Evolutionary conservation across 2,888 invertebrate species (phyloP).

Genomic region (Limnephilus marmoratus): DNA sequence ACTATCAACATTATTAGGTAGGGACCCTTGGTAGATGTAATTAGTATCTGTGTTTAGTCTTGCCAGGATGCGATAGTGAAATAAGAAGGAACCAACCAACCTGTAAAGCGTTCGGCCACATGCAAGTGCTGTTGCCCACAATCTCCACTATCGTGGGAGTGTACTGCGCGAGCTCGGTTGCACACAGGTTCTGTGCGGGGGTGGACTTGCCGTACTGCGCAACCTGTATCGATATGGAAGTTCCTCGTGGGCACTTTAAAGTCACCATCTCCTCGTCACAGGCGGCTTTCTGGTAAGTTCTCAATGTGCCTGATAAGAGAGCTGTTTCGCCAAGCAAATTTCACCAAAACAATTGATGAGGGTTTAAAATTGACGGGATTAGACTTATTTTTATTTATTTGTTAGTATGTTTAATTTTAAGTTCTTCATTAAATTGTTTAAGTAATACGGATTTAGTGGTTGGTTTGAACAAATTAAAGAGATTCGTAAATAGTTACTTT

Average conservation of each 20-base stretch:
- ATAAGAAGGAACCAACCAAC: slow-evolving; percentile 74
- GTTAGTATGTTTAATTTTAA: neutral
- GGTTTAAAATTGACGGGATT: too few relatives aligned
- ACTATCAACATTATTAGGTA: too few relatives aligned
- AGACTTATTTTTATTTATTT: neutral
- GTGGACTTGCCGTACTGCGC: slow-evolving; percentile 91
- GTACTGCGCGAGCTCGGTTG: slow-evolving; percentile 75
- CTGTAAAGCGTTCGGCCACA: slow-evolving; percentile 88
- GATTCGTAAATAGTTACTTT: too few relatives aligned
- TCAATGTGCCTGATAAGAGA: slow-evolving; percentile 91
- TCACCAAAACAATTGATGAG: neutral
- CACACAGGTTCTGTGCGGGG: slow-evolving; percentile 74
- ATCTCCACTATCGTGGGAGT: slow-evolving; percentile 76
- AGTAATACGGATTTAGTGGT: neutral
- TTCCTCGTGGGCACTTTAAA: slow-evolving; percentile 92
- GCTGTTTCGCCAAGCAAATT: slow-evolving; percentile 78
- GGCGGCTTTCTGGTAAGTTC: slow-evolving; percentile 93
- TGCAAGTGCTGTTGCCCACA: slow-evolving; percentile 83
- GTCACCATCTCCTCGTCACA: slow-evolving; percentile 94
- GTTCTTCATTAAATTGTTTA: too few relatives aligned
- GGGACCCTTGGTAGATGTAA: too few relatives aligned
- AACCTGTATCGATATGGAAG: slow-evolving; percentile 92
- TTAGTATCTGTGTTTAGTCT: neutral
- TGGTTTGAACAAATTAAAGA: too few relatives aligned
- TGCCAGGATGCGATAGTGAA: slow-evolving; percentile 39